Percentiles rank a stretch among this genome's conserved stretches.
phyloP scores from a whole-genome alignment of 2,888 invertebrate species.

The Dioctria linearis region DNA sequence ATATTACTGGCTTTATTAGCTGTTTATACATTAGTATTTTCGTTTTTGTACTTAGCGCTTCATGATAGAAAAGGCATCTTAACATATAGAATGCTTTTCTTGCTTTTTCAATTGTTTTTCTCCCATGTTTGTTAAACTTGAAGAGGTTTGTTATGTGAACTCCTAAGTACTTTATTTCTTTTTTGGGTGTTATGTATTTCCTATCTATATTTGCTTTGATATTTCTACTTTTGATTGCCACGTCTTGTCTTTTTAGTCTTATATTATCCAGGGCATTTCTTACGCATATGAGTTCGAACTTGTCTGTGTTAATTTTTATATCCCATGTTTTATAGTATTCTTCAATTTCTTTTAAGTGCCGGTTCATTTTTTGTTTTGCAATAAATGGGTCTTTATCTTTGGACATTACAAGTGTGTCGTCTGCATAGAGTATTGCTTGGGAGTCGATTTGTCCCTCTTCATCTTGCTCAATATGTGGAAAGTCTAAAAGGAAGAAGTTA shows the following conservation, averaged over 20 bases:
- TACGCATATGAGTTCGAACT: background rate
- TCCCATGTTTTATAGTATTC: background rate
- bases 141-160: background rate
- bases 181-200: background rate
- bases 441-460: background rate
- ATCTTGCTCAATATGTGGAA: background rate
- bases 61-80: background rate
- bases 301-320: background rate
- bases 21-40: conserved; percentile 49
- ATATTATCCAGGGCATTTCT: background rate
- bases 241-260: background rate
- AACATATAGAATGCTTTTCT: too few relatives aligned
- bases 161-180: background rate
- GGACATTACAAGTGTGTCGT: conserved; percentile 22
- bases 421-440: conserved; percentile 3
- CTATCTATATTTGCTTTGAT: background rate
- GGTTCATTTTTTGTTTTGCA: background rate
- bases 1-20: conserved; percentile 34
- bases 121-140: background rate
- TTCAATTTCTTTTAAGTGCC: background rate
- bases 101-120: too few relatives aligned
- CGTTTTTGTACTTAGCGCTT: background rate
- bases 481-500: conserved; percentile 41
- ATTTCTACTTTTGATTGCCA: background rate
- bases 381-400: background rate